Evolutionary conservation across 2,113 vertebrate species (phyloP).

Genomic region (Brachyistius frenatus): DNA sequence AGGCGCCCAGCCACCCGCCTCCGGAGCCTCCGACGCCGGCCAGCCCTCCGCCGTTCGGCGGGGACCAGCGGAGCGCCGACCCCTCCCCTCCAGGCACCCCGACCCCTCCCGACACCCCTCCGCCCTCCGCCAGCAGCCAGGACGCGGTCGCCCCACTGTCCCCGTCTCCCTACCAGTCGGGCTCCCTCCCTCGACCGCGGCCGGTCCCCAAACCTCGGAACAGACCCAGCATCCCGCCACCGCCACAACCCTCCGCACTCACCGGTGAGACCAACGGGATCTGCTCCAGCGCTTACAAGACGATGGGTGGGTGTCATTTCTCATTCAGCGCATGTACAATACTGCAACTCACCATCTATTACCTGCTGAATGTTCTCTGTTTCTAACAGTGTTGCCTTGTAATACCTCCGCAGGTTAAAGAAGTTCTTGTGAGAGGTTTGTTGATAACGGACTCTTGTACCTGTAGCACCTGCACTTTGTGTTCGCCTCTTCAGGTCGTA

Average conservation of each 20-base stretch:
- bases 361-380: constrained; percentile 6
- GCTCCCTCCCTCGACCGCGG: constrained; percentile 88
- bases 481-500: constrained; percentile 55
- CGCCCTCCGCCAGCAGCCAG: constrained; percentile 68
- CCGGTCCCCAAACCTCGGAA: constrained; percentile 95
- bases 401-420: constrained; percentile 91
- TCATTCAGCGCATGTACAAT: neutral
- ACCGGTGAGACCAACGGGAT: constrained; percentile 68
- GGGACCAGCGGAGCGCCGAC: constrained; percentile 83
- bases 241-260: constrained; percentile 87
- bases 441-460: constrained; percentile 76
- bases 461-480: constrained; percentile 71
- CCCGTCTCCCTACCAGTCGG: constrained; percentile 78
- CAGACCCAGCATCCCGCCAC: constrained; percentile 92
- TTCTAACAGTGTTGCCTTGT: constrained; percentile 85
- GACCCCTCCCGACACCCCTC: constrained; percentile 91
- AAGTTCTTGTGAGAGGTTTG: constrained; percentile 89
- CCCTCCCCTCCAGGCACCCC: constrained; percentile 90
- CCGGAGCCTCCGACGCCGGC: constrained; percentile 91
- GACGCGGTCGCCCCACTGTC: constrained; percentile 74
- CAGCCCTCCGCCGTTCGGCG: constrained; percentile 59
- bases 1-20: constrained; percentile 94
- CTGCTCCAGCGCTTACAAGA: constrained; percentile 83
- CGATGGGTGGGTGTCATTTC: constrained; percentile 86
- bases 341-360: neutral